A percentile compares a stretch with the other conserved stretches of the same genome.
Conservation (phyloP, 2,797 vertebrate genomes). For the Notoglanidium macrostoma region DNA sequence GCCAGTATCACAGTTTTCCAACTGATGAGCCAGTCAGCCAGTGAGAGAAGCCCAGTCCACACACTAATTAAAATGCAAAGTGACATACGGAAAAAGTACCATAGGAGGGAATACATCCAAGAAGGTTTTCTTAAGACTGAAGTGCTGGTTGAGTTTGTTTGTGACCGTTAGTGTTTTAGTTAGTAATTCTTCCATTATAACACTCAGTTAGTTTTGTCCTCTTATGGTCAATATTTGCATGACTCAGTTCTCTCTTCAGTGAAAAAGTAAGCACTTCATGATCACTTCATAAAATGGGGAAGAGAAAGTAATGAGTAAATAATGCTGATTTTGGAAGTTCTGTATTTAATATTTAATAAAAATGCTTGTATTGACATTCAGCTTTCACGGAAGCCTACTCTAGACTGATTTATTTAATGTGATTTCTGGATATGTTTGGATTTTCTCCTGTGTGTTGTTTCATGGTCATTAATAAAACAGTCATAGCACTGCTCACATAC, state of each 20-base stretch:
- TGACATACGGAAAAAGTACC: slow-evolving; percentile 37
- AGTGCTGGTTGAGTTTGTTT: slow-evolving; percentile 35
- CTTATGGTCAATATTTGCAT: not conserved
- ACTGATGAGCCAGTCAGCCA: slow-evolving; percentile 32
- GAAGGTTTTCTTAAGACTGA: slow-evolving; percentile 32
- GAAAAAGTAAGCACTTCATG: slow-evolving; percentile 16
- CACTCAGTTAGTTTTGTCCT: slow-evolving; percentile 15
- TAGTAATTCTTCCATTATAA: not conserved
- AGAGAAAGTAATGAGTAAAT: slow-evolving; percentile 32
- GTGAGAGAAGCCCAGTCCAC: slow-evolving; percentile 18
- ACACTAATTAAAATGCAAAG: slow-evolving; percentile 38
- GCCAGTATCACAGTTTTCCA: slow-evolving; percentile 29
- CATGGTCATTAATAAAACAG: slow-evolving; percentile 62
- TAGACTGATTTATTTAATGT: not conserved
- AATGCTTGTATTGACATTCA: slow-evolving; percentile 45
- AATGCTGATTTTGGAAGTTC: slow-evolving; percentile 30
- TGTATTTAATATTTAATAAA: slow-evolving; percentile 17
- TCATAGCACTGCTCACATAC: slow-evolving; percentile 57
- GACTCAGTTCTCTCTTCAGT: not conserved
- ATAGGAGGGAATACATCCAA: slow-evolving; percentile 31
- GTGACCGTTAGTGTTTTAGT: not conserved
- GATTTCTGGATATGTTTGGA: not conserved
- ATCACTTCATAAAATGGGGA: slow-evolving; percentile 1
- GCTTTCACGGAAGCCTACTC: slow-evolving; percentile 4
- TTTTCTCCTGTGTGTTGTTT: not conserved